Conservation (phyloP, 2,113 vertebrate species). For the Platichthys flesus region DNA sequence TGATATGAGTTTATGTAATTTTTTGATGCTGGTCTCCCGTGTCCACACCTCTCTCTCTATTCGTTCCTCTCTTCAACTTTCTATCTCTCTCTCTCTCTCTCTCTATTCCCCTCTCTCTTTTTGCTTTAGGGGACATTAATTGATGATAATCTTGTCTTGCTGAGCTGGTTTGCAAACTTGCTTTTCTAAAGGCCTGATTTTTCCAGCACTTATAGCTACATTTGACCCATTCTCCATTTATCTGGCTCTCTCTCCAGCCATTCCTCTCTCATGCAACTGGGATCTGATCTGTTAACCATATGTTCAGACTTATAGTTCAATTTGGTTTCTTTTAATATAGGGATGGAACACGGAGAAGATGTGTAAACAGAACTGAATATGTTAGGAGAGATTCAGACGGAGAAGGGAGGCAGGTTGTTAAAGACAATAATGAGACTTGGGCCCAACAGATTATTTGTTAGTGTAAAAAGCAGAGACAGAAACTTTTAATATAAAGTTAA, state of each 20-base stretch:
- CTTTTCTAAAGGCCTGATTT: slow-evolving; percentile 50
- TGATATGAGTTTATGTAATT: too few species aligned
- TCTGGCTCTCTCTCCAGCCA: slow-evolving; percentile 5
- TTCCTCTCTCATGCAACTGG: slow-evolving; percentile 21
- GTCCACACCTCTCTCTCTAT: slow-evolving; percentile 7
- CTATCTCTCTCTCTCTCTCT: slow-evolving; percentile 12
- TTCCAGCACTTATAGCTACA: slow-evolving; percentile 58
- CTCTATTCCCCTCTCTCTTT: slow-evolving; percentile 6
- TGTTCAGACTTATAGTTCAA: slow-evolving; percentile 51
- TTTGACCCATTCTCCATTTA: slow-evolving; percentile 30
- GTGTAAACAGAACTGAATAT: slow-evolving; percentile 30
- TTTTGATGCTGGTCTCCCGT: not conserved
- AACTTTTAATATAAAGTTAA: not conserved
- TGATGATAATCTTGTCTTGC: slow-evolving; percentile 69
- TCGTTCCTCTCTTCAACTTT: not conserved
- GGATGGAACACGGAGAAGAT: slow-evolving; percentile 38
- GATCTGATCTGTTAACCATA: slow-evolving; percentile 53
- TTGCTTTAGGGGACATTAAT: slow-evolving; percentile 68
- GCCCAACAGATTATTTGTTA: slow-evolving; percentile 25
- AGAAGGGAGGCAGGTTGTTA: slow-evolving; percentile 17
- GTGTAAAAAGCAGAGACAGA: slow-evolving; percentile 11
- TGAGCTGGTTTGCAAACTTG: slow-evolving; percentile 63
- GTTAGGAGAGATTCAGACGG: slow-evolving; percentile 25
- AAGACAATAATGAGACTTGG: slow-evolving; percentile 12
- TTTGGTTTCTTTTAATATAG: slow-evolving; percentile 41